Percentiles rank a stretch among this genome's conserved stretches.
phyloP scores from a whole-genome alignment of 2,797 vertebrate genomes.

The Myotis myotis region DNA sequence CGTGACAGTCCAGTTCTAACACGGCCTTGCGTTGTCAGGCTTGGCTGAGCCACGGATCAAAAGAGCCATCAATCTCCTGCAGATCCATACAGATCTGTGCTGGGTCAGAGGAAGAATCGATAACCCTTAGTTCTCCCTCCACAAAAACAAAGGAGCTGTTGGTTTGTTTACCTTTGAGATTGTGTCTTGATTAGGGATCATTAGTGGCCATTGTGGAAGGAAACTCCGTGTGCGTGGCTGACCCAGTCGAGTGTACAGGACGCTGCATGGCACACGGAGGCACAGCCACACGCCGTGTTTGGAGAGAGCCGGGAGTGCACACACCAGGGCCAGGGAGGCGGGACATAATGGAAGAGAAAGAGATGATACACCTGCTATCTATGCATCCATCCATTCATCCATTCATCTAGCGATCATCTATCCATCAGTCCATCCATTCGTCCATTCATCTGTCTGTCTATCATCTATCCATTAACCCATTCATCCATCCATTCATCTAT shows the following conservation, averaged over 20 bases:
- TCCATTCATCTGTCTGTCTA: background rate
- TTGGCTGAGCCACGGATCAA: conserved; percentile 53
- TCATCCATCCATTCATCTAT: background rate
- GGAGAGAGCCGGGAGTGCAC: background rate
- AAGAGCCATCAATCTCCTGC: conserved; percentile 58
- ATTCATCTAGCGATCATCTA: background rate
- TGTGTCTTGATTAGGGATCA: conserved; percentile 59
- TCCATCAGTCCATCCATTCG: background rate
- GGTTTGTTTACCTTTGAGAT: conserved; percentile 62
- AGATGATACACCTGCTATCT: background rate
- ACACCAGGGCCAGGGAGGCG: rapidly evolving
- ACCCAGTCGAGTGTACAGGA: background rate
- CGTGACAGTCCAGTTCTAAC: background rate
- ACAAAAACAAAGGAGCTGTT: conserved; percentile 51
- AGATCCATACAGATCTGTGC: conserved; percentile 52
- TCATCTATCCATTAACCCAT: background rate
- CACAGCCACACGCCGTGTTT: background rate
- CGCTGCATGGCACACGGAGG: background rate
- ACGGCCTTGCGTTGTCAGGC: background rate
- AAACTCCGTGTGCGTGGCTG: background rate
- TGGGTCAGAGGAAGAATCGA: conserved; percentile 60
- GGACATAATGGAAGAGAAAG: background rate
- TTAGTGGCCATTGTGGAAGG: conserved; percentile 20
- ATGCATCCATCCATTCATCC: background rate
- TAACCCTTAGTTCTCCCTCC: conserved; percentile 57